A percentile compares a stretch with the other conserved stretches of the same genome.
phyloP scores from a whole-genome alignment of 30 jellyfish, hydroid and myxozoan species.

The Aurelia aurita region DNA sequence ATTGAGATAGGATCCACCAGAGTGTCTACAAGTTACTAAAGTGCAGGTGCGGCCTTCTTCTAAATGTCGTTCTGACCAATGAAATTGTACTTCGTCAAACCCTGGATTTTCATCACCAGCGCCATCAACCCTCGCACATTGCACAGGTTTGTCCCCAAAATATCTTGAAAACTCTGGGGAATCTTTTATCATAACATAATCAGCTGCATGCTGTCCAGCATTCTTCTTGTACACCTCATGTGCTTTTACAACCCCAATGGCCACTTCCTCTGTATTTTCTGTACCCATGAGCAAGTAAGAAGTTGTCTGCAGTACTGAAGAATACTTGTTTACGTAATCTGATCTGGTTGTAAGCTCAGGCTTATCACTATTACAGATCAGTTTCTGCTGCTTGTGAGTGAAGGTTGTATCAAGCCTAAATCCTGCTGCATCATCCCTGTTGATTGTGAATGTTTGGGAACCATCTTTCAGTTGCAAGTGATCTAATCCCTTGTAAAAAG shows the following conservation, averaged over 20 bases:
- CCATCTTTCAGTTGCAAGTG: background rate
- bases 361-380: no score
- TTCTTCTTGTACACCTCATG: background rate
- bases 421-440: slow-evolving; percentile 43
- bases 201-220: background rate
- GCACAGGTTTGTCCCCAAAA: background rate
- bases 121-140: background rate
- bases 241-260: background rate
- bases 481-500: slow-evolving; percentile 11
- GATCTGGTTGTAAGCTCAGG: no score
- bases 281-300: background rate
- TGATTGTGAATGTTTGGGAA: background rate
- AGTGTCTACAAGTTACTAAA: background rate
- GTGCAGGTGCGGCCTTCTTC: background rate
- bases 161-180: background rate
- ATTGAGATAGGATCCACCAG: background rate
- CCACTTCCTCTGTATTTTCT: background rate
- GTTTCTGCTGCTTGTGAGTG: background rate
- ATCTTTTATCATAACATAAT: background rate
- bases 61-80: background rate
- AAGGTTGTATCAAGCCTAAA: no score
- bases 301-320: no score
- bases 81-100: background rate
- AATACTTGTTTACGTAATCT: no score
- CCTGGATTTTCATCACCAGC: background rate